Conservation (phyloP, 1,140 invertebrate genomes). For the Portunus trituberculatus region DNA sequence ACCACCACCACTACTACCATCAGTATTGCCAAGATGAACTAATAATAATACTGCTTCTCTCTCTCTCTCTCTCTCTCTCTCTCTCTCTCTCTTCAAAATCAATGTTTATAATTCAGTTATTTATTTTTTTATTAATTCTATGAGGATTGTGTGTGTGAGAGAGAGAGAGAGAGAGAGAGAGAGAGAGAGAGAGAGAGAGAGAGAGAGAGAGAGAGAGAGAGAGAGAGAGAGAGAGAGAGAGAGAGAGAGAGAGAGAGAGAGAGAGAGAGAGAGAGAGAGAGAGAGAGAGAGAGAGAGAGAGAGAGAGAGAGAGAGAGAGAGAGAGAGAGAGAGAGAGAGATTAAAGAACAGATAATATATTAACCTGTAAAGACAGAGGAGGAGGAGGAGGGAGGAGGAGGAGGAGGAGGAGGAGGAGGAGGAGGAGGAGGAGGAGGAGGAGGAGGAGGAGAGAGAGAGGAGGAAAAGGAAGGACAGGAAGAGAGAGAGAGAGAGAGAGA, state of each 20-base stretch:
- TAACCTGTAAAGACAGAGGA: background rate
- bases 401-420: background rate
- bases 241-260: background rate
- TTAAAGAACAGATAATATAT: background rate
- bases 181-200: constrained; percentile 49
- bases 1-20: background rate
- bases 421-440: background rate
- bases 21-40: background rate
- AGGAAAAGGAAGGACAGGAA: no score
- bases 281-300: constrained; percentile 33
- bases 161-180: constrained; percentile 50
- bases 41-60: background rate
- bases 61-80: background rate
- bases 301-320: background rate
- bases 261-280: constrained; percentile 30
- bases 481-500: no score
- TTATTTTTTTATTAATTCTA: background rate
- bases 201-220: constrained; percentile 50
- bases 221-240: background rate
- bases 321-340: background rate
- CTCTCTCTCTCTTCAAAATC: background rate
- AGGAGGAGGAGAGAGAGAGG: no score
- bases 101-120: no score
- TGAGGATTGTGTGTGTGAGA: background rate
- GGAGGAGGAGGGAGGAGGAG: background rate